A percentile compares a stretch with the other conserved stretches of the same genome.
Conservation (phyloP, 2,888 invertebrate genomes). For the Apoderus coryli region DNA sequence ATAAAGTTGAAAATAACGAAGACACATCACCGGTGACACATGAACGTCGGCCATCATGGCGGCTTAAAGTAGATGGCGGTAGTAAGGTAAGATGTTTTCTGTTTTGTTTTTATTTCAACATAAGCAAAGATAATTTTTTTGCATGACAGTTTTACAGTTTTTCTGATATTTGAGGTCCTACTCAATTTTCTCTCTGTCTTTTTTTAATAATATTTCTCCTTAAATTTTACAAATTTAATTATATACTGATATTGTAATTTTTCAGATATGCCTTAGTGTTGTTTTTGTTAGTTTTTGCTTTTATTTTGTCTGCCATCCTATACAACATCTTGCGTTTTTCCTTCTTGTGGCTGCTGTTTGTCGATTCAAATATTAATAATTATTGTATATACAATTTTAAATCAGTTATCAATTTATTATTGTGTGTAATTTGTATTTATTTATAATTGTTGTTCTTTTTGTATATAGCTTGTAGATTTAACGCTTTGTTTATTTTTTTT, state of each 20-base stretch:
- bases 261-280: constrained; percentile 22
- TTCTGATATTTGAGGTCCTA: not conserved
- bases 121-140: no score
- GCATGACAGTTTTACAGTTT: not conserved
- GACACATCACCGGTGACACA: constrained; percentile 27
- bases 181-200: constrained; percentile 5
- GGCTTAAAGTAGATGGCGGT: constrained; percentile 79
- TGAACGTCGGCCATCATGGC: constrained; percentile 84
- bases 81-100: constrained; percentile 55
- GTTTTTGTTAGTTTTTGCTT: constrained; percentile 21
- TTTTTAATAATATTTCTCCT: constrained; percentile 9
- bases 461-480: no score
- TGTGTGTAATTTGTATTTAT: no score
- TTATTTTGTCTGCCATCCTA: constrained; percentile 26
- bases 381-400: no score
- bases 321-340: constrained; percentile 23
- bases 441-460: no score
- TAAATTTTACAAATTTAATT: constrained; percentile 16
- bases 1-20: no score
- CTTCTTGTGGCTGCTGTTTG: no score
- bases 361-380: no score
- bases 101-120: not conserved
- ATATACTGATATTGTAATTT: no score
- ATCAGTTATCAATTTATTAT: no score
- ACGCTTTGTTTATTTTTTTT: no score